Conservation (phyloP, 2,888 invertebrate genomes). For the Lymantria dispar region DNA sequence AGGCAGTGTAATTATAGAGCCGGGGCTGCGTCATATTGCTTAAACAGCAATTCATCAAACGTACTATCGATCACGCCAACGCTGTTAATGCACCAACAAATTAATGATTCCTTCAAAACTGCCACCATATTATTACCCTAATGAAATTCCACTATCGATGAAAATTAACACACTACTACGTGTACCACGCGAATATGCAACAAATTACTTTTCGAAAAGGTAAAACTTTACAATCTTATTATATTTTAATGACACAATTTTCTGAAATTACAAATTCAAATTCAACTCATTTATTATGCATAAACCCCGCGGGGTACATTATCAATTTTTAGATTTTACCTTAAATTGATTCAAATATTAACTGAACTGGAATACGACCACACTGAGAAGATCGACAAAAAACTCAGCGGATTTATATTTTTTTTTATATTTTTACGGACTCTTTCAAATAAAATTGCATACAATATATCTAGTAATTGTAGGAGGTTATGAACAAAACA, state of each 20-base stretch:
- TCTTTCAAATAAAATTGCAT: too few relatives aligned
- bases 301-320: too few relatives aligned
- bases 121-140: conserved; percentile 43
- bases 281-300: too few relatives aligned
- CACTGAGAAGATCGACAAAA: too few relatives aligned
- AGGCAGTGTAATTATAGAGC: conserved; percentile 22
- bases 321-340: too few relatives aligned
- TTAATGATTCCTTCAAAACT: conserved; percentile 59
- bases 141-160: conserved; percentile 43
- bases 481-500: too few relatives aligned
- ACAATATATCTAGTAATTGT: too few relatives aligned
- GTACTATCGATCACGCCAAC: conserved; percentile 52
- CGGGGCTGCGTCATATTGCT: conserved; percentile 23
- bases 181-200: conserved; percentile 18
- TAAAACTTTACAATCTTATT: conserved; percentile 17
- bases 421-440: too few relatives aligned
- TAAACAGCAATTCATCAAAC: conserved; percentile 54
- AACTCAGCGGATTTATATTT: too few relatives aligned
- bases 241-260: conserved; percentile 21
- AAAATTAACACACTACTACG: conserved; percentile 30
- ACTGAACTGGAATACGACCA: too few relatives aligned
- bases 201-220: conserved; percentile 28
- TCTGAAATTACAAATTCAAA: conserved; percentile 9
- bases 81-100: conserved; percentile 55
- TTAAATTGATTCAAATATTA: too few relatives aligned